phyloP scores from a whole-genome alignment of 2,797 vertebrate genomes.

The Trematomus bernacchii region DNA sequence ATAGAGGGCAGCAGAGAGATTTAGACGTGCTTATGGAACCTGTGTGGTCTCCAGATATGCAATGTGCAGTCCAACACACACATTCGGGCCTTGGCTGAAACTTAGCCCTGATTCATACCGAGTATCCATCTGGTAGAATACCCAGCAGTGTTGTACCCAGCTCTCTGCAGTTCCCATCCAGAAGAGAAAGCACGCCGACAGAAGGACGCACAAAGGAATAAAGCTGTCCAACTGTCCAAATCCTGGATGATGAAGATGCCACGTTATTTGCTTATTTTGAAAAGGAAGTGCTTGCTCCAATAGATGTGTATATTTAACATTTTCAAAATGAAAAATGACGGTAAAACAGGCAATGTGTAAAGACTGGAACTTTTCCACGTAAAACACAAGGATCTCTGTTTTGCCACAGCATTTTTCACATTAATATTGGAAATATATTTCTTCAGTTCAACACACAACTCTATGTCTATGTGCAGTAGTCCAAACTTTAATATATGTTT shows the following conservation, averaged over 20 bases:
- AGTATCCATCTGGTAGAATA: constrained; percentile 86
- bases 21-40: constrained; percentile 91
- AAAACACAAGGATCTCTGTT: constrained; percentile 64
- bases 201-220: constrained; percentile 71
- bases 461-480: constrained; percentile 6
- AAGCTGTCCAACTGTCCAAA: constrained; percentile 72
- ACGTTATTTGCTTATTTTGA: constrained; percentile 81
- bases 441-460: constrained; percentile 12
- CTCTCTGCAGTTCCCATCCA: constrained; percentile 69
- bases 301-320: constrained; percentile 81
- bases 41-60: constrained; percentile 96
- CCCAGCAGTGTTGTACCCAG: constrained; percentile 80
- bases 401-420: constrained; percentile 46
- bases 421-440: constrained; percentile 45
- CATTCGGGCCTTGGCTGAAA: constrained; percentile 82
- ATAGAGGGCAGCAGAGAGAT: constrained; percentile 96
- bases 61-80: constrained; percentile 87
- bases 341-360: constrained; percentile 60
- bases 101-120: constrained; percentile 84
- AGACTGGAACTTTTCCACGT: constrained; percentile 68
- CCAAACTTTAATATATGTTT: constrained; percentile 25
- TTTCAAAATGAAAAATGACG: constrained; percentile 80
- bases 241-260: constrained; percentile 69
- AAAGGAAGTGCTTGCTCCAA: constrained; percentile 75
- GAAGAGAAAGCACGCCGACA: constrained; percentile 53